Evolutionary conservation across 2,113 vertebrate genomes (phyloP), one percentile per base, ranked within the genome.

Genomic region (Cryptomyrus ogoouensis): DNA sequence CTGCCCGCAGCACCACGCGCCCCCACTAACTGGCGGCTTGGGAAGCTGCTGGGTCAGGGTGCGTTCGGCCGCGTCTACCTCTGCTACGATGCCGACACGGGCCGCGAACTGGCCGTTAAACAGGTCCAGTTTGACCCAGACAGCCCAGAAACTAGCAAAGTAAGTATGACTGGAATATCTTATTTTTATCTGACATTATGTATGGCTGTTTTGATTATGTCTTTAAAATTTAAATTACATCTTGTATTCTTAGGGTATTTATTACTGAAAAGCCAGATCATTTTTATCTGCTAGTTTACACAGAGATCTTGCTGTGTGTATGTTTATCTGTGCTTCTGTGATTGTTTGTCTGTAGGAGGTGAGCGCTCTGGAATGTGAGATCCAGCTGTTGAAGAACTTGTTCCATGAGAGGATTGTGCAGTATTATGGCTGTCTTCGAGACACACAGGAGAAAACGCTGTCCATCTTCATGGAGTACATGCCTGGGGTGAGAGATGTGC

Each of bases 381-480:
- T 99, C 95, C 98, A 99, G 94, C 95, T 99, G 83, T 95, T 99
- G 95, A 99, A 99, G 95, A 99, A 99, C 91, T 94, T 99, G 88
- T 96, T 97, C 83, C 97, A 99, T 56, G 98, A 99, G 91, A 96
- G 98, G 89, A 99, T 99, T 90, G 98, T 99, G 92, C 98, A 99
- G 93, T 99, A 99, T 96, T 99, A 99, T 0, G 98, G 98, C 91
- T 99, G 98, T 88, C 93, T 99, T 94, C 96, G 98, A 83, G 98
- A 99, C 93, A 93, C 97, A 0, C 96, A 97, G 19, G 98, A 99
- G 94, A 96, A 97, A 89, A 99, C 97, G 0, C 98, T 99, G 46
- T 99, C 98, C 66, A 99, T 99, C 95, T 99, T 99, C 93, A 99
- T 99, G 98, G 98, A 99, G 93, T 97, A 99, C 93, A 99, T 99